Evolutionary conservation across 2,888 invertebrate genomes (phyloP).

Genomic region (Agelastica alni): DNA sequence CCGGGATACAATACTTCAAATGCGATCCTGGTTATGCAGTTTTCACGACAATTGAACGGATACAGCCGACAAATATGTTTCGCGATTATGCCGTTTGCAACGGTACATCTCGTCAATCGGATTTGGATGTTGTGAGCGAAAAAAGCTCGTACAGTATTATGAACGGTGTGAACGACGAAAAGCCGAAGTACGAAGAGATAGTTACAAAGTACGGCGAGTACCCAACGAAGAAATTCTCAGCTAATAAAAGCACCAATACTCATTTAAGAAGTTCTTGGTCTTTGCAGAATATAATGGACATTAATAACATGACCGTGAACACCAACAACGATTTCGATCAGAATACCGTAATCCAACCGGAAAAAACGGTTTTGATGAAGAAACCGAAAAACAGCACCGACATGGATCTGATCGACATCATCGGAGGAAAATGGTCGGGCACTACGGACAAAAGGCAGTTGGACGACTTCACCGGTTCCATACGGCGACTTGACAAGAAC

Average conservation of each 20-base stretch:
- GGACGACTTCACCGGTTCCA: conserved; percentile 44
- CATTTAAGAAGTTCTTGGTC: conserved; percentile 48
- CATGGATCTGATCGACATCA: conserved; percentile 53
- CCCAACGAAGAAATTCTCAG: conserved; percentile 37
- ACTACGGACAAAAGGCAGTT: conserved; percentile 41
- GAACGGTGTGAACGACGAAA: conserved; percentile 31
- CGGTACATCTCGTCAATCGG: conserved; percentile 24
- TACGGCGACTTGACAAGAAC: conserved; percentile 43
- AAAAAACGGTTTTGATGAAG: conserved; percentile 48
- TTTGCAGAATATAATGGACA: conserved; percentile 50
- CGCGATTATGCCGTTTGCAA: conserved; percentile 21
- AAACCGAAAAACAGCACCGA: conserved; percentile 49
- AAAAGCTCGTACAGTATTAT: conserved; percentile 40
- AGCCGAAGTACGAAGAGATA: conserved; percentile 47
- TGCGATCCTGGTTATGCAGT: conserved; percentile 52
- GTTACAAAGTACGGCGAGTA: conserved; percentile 49
- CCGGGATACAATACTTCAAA: conserved; percentile 52
- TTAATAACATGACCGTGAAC: conserved; percentile 46
- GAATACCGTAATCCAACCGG: conserved; percentile 53
- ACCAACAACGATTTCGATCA: conserved; percentile 57
- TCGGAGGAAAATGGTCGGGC: conserved; percentile 49
- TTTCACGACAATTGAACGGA: conserved; percentile 54
- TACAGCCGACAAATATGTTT: conserved; percentile 40
- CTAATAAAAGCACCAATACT: conserved; percentile 35
- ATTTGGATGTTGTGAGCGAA: conserved; percentile 41